A percentile compares a stretch with the other conserved stretches of the same genome.
Conservation (phyloP, 2,888 invertebrate genomes). For the Agrochola litura region DNA sequence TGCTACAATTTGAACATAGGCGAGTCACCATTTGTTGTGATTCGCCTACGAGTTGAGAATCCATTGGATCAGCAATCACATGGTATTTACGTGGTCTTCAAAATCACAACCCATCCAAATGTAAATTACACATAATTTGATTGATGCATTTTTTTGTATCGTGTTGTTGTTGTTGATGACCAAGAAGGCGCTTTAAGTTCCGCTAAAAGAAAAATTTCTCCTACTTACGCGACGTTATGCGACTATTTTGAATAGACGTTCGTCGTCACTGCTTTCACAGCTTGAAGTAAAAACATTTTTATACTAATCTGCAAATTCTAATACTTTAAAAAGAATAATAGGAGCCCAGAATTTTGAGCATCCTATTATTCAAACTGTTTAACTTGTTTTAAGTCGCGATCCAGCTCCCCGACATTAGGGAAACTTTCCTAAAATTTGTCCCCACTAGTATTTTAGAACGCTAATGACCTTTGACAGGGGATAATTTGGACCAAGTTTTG, state of each 20-base stretch:
- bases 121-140: not conserved
- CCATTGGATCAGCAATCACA: not conserved
- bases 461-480: conserved; percentile 35
- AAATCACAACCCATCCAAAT: not conserved
- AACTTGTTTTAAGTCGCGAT: conserved; percentile 25
- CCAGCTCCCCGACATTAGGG: not conserved
- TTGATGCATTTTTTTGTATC: not conserved
- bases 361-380: conserved; percentile 20
- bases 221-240: not conserved
- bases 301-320: not conserved
- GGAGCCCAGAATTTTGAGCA: not conserved
- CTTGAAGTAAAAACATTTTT: not conserved
- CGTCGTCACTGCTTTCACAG: not conserved
- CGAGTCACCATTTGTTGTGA: too few relatives aligned
- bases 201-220: not conserved
- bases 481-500: conserved; percentile 38
- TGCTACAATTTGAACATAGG: too few relatives aligned
- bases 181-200: not conserved
- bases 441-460: conserved; percentile 18
- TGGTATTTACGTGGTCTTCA: not conserved
- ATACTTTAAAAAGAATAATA: not conserved
- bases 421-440: conserved; percentile 18
- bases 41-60: not conserved
- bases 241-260: not conserved
- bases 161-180: not conserved